Conservation (phyloP, 2,888 invertebrate species). For the Acleris literana region DNA sequence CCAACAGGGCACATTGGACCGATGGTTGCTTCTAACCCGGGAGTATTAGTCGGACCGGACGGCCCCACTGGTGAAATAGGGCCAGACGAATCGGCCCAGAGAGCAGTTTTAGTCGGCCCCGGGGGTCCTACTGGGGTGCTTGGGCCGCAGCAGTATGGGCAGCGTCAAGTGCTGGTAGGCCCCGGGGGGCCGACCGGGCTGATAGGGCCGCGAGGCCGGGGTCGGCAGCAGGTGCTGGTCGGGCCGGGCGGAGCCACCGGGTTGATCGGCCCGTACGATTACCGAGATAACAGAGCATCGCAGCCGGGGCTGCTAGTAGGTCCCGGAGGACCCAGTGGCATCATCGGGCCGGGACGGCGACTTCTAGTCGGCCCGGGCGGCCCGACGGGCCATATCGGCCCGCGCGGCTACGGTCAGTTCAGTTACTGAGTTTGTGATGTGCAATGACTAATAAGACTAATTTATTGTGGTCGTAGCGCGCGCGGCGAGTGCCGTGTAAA, state of each 20-base stretch:
- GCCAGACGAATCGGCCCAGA: slow-evolving; percentile 44
- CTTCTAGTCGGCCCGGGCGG: slow-evolving; percentile 81
- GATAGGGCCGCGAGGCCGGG: slow-evolving; percentile 51
- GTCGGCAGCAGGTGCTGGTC: slow-evolving; percentile 48
- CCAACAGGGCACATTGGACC: slow-evolving; percentile 42
- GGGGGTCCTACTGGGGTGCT: slow-evolving; percentile 53
- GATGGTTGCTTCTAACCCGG: slow-evolving; percentile 47
- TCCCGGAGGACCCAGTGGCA: slow-evolving; percentile 73
- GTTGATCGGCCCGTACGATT: slow-evolving; percentile 53
- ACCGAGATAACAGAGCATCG: slow-evolving; percentile 9
- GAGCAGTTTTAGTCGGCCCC: slow-evolving; percentile 45
- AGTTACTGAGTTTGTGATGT: slow-evolving; percentile 61
- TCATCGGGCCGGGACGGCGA: slow-evolving; percentile 53
- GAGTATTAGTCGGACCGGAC: slow-evolving; percentile 74
- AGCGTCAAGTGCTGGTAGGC: slow-evolving; percentile 61
- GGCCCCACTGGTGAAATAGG: slow-evolving; percentile 62
- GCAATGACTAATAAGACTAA: slow-evolving; percentile 52
- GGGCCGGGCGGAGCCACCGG: slow-evolving; percentile 78
- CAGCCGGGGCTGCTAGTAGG: slow-evolving; percentile 62
- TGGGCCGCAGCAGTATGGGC: slow-evolving; percentile 41
- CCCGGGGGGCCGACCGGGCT: slow-evolving; percentile 79
- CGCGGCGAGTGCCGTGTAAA: slow-evolving; percentile 44
- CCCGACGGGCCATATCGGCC: slow-evolving; percentile 66
- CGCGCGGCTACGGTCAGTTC: slow-evolving; percentile 58
- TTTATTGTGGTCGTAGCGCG: slow-evolving; percentile 35